A percentile compares a stretch with the other conserved stretches of the same genome.
These are phyloP conservation scores for Sylvietta virens DNA, from an alignment of 2,113 vertebrate species.

Conservation along the genomic window DNA sequence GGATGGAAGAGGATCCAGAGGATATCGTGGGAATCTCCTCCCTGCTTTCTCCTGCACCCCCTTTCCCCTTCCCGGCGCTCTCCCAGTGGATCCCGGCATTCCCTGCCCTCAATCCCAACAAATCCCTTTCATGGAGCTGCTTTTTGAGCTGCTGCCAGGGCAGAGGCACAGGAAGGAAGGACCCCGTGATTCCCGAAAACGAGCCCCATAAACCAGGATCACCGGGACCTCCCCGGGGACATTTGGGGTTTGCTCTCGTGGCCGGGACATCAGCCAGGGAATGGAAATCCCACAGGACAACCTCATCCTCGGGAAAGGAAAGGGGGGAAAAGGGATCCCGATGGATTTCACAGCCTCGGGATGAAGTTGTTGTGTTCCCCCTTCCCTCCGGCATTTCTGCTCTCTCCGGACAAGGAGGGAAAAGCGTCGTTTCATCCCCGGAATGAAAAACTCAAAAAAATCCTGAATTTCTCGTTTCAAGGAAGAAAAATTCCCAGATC, in stretches of 20 bases:
- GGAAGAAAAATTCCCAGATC: not conserved
- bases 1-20: too few relatives aligned
- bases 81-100: not conserved
- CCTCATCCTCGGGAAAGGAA: slow-evolving; percentile 61
- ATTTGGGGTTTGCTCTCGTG: slow-evolving; percentile 72
- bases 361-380: not conserved
- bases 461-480: too few relatives aligned
- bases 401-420: not conserved
- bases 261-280: slow-evolving; percentile 70
- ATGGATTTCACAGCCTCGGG: not conserved
- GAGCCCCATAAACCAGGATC: slow-evolving; percentile 75
- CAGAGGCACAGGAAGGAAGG: slow-evolving; percentile 71
- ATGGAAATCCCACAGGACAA: slow-evolving; percentile 76
- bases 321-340: not conserved
- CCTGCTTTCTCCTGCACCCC: not conserved
- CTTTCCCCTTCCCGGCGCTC: not conserved
- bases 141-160: slow-evolving; percentile 63
- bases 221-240: slow-evolving; percentile 63
- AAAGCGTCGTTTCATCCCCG: too few relatives aligned
- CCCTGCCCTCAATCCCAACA: not conserved
- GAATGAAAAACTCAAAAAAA: too few relatives aligned
- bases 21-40: too few relatives aligned
- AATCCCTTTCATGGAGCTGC: slow-evolving; percentile 46
- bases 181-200: slow-evolving; percentile 72
- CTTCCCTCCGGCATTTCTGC: not conserved